Conservation (phyloP, 2,888 invertebrate species). For the Agapostemon virescens region DNA sequence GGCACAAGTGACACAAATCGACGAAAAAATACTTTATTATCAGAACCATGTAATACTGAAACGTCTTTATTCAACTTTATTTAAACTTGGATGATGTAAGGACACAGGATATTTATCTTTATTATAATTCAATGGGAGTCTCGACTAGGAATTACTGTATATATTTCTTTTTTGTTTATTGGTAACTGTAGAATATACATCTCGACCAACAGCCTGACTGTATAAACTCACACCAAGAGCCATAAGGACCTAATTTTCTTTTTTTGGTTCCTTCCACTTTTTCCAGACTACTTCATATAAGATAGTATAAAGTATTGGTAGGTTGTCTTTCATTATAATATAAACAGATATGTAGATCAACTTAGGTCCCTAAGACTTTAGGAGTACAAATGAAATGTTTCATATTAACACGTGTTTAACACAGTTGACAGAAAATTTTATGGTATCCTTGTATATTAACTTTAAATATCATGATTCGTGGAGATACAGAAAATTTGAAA, state of each 20-base stretch:
- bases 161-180: constrained; percentile 68
- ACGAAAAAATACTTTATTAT: constrained; percentile 70
- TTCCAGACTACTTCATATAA: constrained; percentile 16
- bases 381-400: constrained; percentile 58
- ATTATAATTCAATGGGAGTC: constrained; percentile 75
- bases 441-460: constrained; percentile 43
- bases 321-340: constrained; percentile 19
- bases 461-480: constrained; percentile 32
- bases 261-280: constrained; percentile 25
- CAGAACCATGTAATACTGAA: constrained; percentile 63
- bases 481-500: constrained; percentile 20
- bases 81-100: constrained; percentile 73
- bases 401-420: constrained; percentile 46
- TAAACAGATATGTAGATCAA: constrained; percentile 35
- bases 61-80: constrained; percentile 71
- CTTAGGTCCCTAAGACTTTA: constrained; percentile 68
- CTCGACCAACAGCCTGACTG: constrained; percentile 71
- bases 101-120: constrained; percentile 76
- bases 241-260: constrained; percentile 66
- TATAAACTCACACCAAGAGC: constrained; percentile 65
- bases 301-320: constrained; percentile 32
- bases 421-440: constrained; percentile 54
- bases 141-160: constrained; percentile 73
- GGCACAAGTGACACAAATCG: constrained; percentile 69
- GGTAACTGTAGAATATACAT: constrained; percentile 72